Percentiles rank a stretch among this genome's conserved stretches.
These are phyloP conservation scores for Danionella dracula DNA, from an alignment of 2,797 vertebrate species.

Conservation along the genomic window DNA sequence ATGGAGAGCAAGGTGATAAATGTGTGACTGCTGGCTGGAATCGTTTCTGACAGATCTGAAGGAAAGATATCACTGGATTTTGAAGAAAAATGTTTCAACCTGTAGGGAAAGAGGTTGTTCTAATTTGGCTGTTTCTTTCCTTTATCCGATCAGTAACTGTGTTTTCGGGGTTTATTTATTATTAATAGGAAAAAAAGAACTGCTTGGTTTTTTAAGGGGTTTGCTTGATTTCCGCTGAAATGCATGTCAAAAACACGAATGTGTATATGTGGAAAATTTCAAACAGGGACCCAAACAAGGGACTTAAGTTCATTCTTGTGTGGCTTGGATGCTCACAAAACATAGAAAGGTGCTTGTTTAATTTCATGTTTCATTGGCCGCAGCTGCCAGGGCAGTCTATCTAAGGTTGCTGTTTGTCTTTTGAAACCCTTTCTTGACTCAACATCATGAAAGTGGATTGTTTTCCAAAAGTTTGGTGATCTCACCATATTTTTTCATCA, in stretches of 20 bases:
- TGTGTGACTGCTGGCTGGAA: background rate
- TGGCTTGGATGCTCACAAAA: conserved; percentile 47
- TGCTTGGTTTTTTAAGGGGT: too few species aligned
- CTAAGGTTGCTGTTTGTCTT: conserved; percentile 24
- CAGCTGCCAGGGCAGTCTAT: conserved; percentile 25
- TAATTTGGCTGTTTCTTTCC: background rate
- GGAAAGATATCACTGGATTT: background rate
- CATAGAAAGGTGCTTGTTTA: conserved; percentile 55
- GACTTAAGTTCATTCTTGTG: conserved; percentile 42
- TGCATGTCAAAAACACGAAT: background rate
- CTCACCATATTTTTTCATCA: too few species aligned
- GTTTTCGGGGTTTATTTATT: background rate
- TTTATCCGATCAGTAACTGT: background rate
- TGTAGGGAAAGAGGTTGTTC: background rate
- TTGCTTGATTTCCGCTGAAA: too few species aligned
- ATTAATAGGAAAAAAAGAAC: too few species aligned
- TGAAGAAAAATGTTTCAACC: background rate
- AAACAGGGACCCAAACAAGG: conserved; percentile 33
- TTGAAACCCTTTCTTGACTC: too few species aligned
- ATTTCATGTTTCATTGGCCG: conserved; percentile 58
- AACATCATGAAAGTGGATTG: too few species aligned
- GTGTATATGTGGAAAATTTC: background rate
- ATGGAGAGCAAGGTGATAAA: conserved; percentile 13
- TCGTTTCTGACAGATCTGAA: background rate
- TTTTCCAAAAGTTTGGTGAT: too few species aligned